A percentile compares a stretch with the other conserved stretches of the same genome.
phyloP scores from a whole-genome alignment of 2,888 invertebrate species.

The Megaustenia siamemsis region DNA sequence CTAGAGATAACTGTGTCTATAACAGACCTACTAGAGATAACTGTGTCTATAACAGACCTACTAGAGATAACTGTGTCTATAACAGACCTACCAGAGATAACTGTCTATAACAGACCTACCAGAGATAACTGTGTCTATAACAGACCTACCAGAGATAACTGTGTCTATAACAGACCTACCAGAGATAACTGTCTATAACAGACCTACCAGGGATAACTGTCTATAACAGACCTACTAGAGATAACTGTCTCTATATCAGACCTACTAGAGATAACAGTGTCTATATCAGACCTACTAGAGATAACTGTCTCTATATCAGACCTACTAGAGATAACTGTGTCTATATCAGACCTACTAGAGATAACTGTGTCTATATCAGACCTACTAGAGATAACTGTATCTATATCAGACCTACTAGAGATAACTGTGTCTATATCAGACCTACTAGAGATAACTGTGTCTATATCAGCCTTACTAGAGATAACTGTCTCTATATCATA shows the following conservation, averaged over 20 bases:
- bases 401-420: constrained; percentile 23
- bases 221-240: constrained; percentile 24
- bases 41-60: not conserved
- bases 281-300: constrained; percentile 23
- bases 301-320: too few relatives aligned
- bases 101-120: constrained; percentile 3
- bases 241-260: too few relatives aligned
- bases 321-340: not conserved
- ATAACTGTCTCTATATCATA: too few relatives aligned
- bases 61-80: constrained; percentile 55
- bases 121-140: constrained; percentile 55
- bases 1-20: constrained; percentile 55
- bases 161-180: constrained; percentile 2
- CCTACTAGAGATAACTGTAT: not conserved
- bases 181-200: constrained; percentile 50
- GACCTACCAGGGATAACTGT: not conserved
- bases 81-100: not conserved
- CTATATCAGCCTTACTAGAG: constrained; percentile 20
- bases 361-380: constrained; percentile 54
- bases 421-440: constrained; percentile 54
- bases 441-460: not conserved
- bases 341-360: constrained; percentile 23
- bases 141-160: not conserved
- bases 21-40: not conserved
- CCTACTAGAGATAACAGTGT: not conserved